These are phyloP conservation scores for Allobates femoralis DNA, from an alignment of 2,797 vertebrate species.

Conservation along the genomic window DNA sequence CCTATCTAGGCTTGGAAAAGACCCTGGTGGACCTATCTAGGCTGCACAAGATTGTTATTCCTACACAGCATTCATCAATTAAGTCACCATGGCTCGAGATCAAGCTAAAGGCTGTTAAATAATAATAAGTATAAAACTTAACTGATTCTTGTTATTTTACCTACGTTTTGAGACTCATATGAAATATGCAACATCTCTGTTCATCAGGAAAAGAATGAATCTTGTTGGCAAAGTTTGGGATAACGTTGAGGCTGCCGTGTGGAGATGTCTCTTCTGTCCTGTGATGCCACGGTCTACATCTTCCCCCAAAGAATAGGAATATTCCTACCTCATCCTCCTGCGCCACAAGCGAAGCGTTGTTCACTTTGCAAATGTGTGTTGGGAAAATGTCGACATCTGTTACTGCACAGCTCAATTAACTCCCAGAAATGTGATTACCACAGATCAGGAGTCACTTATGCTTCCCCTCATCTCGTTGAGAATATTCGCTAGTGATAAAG, in stretches of 20 bases:
- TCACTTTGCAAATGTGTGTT: constrained; percentile 48
- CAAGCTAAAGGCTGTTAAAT: too few relatives aligned
- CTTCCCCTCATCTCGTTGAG: constrained; percentile 65
- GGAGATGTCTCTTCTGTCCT: background rate
- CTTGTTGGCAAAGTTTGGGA: too few relatives aligned
- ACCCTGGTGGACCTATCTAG: too few relatives aligned
- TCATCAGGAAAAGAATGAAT: background rate
- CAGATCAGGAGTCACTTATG: constrained; percentile 73
- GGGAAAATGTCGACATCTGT: constrained; percentile 61
- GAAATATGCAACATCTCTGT: too few relatives aligned
- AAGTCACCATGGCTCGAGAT: too few relatives aligned
- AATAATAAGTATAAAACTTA: too few relatives aligned
- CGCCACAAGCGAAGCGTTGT: constrained; percentile 41
- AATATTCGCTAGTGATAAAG: constrained; percentile 60
- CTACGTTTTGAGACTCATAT: too few relatives aligned
- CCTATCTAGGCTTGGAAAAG: too few relatives aligned
- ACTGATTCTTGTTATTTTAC: too few relatives aligned
- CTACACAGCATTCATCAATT: too few relatives aligned
- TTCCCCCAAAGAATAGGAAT: background rate
- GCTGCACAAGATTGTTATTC: too few relatives aligned
- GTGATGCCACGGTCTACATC: background rate
- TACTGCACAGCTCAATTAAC: constrained; percentile 61
- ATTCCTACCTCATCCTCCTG: background rate
- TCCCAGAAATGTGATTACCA: constrained; percentile 59
- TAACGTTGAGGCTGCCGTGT: background rate